Evolutionary conservation across 2,797 vertebrate genomes (phyloP).

Genomic region (Premnoplex brunnescens): DNA sequence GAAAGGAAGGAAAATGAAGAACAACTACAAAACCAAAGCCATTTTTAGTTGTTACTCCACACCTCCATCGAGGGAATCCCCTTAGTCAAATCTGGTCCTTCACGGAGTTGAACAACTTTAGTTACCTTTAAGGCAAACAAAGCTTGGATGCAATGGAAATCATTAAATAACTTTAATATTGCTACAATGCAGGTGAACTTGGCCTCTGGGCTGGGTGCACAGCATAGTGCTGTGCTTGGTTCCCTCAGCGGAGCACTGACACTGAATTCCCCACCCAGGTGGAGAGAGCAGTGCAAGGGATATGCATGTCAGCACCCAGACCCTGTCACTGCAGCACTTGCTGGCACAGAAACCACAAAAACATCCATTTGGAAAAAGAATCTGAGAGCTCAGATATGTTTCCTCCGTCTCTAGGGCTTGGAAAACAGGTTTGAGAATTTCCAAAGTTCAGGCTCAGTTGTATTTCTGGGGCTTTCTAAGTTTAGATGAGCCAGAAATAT

Average conservation of each 20-base stretch:
- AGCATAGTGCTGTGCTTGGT: neutral
- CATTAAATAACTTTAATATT: neutral
- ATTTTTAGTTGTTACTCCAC: accelerated
- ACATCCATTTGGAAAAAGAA: neutral
- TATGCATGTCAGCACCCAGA: neutral
- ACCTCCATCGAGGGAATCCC: neutral
- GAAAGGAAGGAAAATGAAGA: neutral
- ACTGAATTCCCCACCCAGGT: neutral
- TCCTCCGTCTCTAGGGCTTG: neutral
- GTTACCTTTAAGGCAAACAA: neutral
- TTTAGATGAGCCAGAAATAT: constrained; percentile 31
- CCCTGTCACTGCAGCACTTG: neutral
- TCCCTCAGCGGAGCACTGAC: neutral
- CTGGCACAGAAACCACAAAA: neutral
- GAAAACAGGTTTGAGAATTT: constrained; percentile 21
- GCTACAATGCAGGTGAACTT: neutral
- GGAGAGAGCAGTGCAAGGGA: neutral
- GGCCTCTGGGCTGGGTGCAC: neutral
- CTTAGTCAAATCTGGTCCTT: neutral
- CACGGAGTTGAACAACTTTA: neutral
- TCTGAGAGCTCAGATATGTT: neutral
- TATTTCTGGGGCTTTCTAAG: constrained; percentile 26
- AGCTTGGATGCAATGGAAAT: neutral
- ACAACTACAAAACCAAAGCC: neutral
- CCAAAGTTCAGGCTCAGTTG: neutral